Evolutionary conservation across 2,888 invertebrate genomes (phyloP).

Genomic region (Chymomyza procnemis): DNA sequence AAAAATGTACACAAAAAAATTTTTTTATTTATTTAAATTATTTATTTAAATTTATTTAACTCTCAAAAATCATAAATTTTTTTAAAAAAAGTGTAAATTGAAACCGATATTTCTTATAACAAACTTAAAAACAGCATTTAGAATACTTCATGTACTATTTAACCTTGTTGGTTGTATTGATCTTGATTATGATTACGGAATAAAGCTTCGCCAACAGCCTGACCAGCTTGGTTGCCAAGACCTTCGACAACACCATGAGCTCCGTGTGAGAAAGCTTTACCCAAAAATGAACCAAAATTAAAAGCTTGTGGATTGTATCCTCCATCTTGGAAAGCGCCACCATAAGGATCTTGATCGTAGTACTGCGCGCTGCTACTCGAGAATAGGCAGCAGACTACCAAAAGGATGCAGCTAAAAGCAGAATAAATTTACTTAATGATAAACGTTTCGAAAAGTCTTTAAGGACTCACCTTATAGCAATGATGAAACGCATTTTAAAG

Average conservation of each 20-base stretch:
- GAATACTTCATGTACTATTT: background rate
- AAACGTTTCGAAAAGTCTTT: background rate
- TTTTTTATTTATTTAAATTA: no score
- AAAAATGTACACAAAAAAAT: no score
- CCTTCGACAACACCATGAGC: background rate
- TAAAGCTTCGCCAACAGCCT: background rate
- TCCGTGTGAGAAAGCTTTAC: background rate
- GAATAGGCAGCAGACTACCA: background rate
- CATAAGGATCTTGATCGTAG: background rate
- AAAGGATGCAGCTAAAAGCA: background rate
- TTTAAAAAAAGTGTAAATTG: no score
- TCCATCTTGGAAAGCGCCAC: no score
- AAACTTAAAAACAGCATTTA: no score
- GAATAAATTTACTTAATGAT: background rate
- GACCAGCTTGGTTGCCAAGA: background rate
- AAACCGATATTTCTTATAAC: no score
- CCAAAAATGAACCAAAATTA: background rate
- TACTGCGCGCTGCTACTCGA: background rate
- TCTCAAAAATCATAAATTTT: no score
- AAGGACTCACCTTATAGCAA: background rate
- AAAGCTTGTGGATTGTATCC: background rate
- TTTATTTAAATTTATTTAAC: no score
- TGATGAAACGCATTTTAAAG: background rate
- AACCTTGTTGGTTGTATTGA: background rate
- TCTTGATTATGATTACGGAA: background rate